phyloP scores from a whole-genome alignment of 1,140 invertebrate species.

The Melipona quadrifasciata region DNA sequence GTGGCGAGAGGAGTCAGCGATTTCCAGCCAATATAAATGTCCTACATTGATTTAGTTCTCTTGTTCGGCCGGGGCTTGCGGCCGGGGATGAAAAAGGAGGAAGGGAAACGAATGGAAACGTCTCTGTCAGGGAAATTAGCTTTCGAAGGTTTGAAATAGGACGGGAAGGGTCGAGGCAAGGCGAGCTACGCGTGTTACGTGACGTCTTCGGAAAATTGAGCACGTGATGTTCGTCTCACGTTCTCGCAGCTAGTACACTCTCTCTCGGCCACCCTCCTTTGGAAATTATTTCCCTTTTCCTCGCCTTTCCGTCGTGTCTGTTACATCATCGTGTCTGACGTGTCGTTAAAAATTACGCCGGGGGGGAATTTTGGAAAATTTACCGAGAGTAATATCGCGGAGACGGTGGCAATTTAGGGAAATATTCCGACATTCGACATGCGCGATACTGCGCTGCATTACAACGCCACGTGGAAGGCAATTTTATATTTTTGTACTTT shows the following conservation, averaged over 20 bases:
- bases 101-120: constrained; percentile 56
- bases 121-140: constrained; percentile 70
- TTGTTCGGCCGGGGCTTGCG: constrained; percentile 18
- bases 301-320: no score
- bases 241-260: constrained; percentile 28
- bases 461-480: no score
- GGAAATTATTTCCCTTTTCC: not conserved
- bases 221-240: constrained; percentile 51
- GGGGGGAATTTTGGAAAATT: not conserved
- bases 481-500: no score
- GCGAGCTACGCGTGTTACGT: constrained; percentile 52
- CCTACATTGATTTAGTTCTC: constrained; percentile 78
- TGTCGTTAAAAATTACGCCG: not conserved
- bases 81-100: not conserved
- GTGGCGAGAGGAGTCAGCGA: constrained; percentile 72
- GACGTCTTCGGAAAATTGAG: constrained; percentile 58
- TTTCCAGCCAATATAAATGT: constrained; percentile 81
- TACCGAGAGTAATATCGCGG: not conserved
- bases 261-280: not conserved
- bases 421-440: not conserved
- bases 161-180: constrained; percentile 40
- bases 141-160: constrained; percentile 59
- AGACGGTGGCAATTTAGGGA: not conserved
- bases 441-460: no score
- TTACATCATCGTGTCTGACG: not conserved